Conservation (phyloP, 2,797 vertebrate genomes). For the Lutjanus argentimaculatus region DNA sequence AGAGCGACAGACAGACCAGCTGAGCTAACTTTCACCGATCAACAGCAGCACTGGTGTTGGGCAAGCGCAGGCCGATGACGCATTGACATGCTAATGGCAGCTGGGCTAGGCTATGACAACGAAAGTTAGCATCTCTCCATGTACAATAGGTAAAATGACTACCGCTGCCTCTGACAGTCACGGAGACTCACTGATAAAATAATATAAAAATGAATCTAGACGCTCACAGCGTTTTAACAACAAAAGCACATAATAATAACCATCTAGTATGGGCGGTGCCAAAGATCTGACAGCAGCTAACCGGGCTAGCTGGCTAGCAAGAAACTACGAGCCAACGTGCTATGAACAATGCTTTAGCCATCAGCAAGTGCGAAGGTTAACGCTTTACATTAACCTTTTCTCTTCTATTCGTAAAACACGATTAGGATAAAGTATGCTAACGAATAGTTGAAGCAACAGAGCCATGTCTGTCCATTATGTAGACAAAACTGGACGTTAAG, state of each 20-base stretch:
- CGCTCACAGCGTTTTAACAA: neutral
- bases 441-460: accelerated
- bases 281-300: constrained; percentile 64
- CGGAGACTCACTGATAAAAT: accelerated
- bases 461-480: neutral
- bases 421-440: accelerated
- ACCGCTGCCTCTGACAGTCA: constrained; percentile 5
- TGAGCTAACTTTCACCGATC: constrained; percentile 43
- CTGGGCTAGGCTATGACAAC: constrained; percentile 41
- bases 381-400: neutral
- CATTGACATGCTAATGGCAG: constrained; percentile 60
- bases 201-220: neutral
- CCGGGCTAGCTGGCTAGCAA: constrained; percentile 33
- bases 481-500: neutral
- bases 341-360: constrained; percentile 50
- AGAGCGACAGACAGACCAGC: constrained; percentile 2
- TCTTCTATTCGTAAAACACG: accelerated
- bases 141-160: neutral
- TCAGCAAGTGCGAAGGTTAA: constrained; percentile 2
- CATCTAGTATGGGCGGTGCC: constrained; percentile 62
- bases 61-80: constrained; percentile 79
- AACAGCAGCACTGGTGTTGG: constrained; percentile 48
- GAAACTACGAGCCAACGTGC: constrained; percentile 63
- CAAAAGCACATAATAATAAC: neutral
- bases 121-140: constrained; percentile 45